Conservation (phyloP, 2,888 invertebrate genomes). For the Dicycla oo region DNA sequence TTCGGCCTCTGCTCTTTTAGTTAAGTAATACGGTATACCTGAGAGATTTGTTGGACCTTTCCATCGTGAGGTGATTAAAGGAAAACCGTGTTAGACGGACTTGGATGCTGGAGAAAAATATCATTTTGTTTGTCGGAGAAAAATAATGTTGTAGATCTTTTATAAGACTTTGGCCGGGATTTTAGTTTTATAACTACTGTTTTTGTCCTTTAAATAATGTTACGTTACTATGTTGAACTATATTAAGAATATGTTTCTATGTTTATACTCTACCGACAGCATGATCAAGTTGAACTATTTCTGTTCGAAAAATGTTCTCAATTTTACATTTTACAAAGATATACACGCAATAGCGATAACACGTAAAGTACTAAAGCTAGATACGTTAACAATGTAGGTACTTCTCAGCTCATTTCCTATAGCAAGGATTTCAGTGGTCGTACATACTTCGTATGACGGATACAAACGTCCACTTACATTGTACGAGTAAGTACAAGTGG, state of each 20-base stretch:
- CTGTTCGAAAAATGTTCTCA: background rate
- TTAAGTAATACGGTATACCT: slow-evolving; percentile 78
- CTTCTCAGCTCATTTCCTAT: slow-evolving; percentile 68
- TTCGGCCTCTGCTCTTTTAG: slow-evolving; percentile 70
- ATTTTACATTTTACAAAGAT: background rate
- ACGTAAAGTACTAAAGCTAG: slow-evolving; percentile 33
- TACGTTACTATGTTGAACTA: background rate
- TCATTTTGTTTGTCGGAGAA: slow-evolving; percentile 43
- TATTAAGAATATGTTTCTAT: background rate
- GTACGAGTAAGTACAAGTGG: slow-evolving; percentile 42
- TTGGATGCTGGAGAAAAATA: slow-evolving; percentile 47
- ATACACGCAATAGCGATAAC: background rate
- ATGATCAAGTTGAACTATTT: background rate
- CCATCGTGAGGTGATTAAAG: slow-evolving; percentile 75
- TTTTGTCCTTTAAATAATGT: background rate
- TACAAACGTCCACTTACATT: slow-evolving; percentile 58
- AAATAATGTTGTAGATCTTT: slow-evolving; percentile 21
- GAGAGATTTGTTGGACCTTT: slow-evolving; percentile 74
- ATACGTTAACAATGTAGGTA: slow-evolving; percentile 46
- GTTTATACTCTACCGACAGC: background rate
- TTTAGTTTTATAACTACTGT: background rate
- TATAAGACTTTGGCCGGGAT: slow-evolving; percentile 9
- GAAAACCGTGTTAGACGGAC: slow-evolving; percentile 69
- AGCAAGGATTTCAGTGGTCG: slow-evolving; percentile 61
- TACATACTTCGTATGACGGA: slow-evolving; percentile 54